These are phyloP conservation scores for Brachymystax lenok DNA, from an alignment of 2,797 vertebrate species.

Conservation along the genomic window DNA sequence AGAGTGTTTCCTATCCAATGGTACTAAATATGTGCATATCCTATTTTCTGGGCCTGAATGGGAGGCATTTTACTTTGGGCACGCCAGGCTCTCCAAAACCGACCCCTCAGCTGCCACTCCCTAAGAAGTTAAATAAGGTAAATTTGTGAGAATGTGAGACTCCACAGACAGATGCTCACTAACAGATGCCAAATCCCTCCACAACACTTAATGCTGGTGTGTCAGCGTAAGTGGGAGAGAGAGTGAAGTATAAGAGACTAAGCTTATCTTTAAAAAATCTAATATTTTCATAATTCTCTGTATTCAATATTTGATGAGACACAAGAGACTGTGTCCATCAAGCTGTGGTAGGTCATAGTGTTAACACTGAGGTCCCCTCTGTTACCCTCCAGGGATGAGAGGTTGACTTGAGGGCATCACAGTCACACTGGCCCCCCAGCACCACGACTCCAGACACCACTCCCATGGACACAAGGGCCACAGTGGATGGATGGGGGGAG, in stretches of 20 bases:
- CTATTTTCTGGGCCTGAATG: too few species aligned
- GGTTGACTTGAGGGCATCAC: not conserved
- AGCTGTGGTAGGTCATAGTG: not conserved
- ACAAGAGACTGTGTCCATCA: not conserved
- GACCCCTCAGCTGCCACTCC: too few species aligned
- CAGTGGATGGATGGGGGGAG: not conserved
- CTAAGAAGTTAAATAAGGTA: slow-evolving; percentile 36
- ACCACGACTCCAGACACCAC: not conserved
- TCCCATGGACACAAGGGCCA: not conserved
- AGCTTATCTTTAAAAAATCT: not conserved
- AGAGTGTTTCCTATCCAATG: too few species aligned
- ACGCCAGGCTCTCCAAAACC: too few species aligned
- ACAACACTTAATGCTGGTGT: not conserved
- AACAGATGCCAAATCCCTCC: not conserved
- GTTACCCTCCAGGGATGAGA: not conserved
- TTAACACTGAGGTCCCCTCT: not conserved
- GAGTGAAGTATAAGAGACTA: not conserved
- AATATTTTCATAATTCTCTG: not conserved
- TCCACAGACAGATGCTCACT: not conserved
- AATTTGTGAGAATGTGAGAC: slow-evolving; percentile 23
- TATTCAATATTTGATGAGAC: not conserved
- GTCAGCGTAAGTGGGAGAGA: not conserved
- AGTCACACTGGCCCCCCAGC: not conserved
- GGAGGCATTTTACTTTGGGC: too few species aligned
- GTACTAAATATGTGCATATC: too few species aligned